Evolutionary conservation across 1,140 invertebrate species (phyloP).

Genomic region (Drosophila pachea): DNA sequence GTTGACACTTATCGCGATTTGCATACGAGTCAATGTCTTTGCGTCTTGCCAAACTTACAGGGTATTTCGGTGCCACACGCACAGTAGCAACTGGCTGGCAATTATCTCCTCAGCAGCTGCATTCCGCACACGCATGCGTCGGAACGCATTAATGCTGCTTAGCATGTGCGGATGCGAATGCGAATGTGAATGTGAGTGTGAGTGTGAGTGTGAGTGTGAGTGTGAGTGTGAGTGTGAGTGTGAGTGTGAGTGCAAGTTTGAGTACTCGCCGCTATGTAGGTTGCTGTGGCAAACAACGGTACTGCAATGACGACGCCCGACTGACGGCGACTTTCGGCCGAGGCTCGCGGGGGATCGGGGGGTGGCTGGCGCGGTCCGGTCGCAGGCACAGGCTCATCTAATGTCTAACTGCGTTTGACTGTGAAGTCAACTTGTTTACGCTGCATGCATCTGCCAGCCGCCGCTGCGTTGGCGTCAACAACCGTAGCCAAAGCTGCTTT

Average conservation of each 20-base stretch:
- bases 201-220: conserved; percentile 9
- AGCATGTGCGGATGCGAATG: conserved; percentile 22
- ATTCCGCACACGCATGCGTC: conserved; percentile 55
- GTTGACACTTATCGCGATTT: background rate
- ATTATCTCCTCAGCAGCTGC: conserved; percentile 57
- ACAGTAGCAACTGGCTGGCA: conserved; percentile 46
- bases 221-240: conserved; percentile 11
- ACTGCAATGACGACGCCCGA: conserved; percentile 27
- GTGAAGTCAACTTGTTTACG: conserved; percentile 73
- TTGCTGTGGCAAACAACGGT: conserved; percentile 75
- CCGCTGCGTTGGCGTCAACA: conserved; percentile 66
- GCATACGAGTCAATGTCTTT: too few relatives aligned
- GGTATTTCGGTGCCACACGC: conserved; percentile 3
- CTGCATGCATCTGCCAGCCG: conserved; percentile 42
- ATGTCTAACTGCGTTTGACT: conserved; percentile 68
- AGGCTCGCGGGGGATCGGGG: background rate
- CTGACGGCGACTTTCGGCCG: conserved; percentile 32
- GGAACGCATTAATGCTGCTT: conserved; percentile 33
- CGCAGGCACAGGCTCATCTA: conserved; percentile 61
- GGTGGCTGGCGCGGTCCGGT: background rate
- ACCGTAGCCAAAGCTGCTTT: conserved; percentile 55
- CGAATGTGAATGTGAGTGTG: conserved; percentile 12
- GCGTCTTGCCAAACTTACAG: conserved; percentile 24
- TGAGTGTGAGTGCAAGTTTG: conserved; percentile 15
- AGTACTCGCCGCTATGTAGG: conserved; percentile 55